Percentiles rank a stretch among this genome's conserved stretches.
Conservation (phyloP, 2,888 invertebrate genomes). For the Taphrorychus bicolor region DNA sequence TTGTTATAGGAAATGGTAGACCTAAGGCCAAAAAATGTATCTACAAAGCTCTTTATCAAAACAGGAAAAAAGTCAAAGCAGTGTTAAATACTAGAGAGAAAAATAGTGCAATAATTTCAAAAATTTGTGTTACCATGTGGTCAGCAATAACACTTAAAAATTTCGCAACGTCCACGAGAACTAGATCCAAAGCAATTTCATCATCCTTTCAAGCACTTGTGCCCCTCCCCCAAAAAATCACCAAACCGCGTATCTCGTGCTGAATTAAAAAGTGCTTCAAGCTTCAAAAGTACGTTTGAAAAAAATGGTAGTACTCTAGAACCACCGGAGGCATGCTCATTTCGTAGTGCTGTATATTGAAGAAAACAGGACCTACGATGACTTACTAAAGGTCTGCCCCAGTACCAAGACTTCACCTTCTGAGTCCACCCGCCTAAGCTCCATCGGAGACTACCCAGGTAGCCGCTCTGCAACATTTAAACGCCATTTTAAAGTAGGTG, state of each 20-base stretch:
- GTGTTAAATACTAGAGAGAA: neutral
- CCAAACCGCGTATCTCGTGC: neutral
- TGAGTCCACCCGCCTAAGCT: conserved; percentile 96
- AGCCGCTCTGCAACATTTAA: conserved; percentile 77
- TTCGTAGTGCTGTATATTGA: conserved; percentile 42
- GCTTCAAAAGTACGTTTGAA: neutral
- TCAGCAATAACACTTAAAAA: conserved; percentile 23
- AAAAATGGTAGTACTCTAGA: conserved; percentile 11
- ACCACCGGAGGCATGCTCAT: conserved; percentile 41
- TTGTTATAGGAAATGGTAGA: too few relatives aligned
- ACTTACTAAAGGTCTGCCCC: conserved; percentile 97
- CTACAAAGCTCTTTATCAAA: neutral
- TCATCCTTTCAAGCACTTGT: neutral
- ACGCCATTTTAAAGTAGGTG: conserved; percentile 3
- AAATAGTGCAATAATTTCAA: neutral
- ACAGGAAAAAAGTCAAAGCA: neutral
- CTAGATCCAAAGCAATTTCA: neutral
- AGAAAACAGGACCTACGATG: conserved; percentile 49
- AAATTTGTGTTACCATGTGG: conserved; percentile 16
- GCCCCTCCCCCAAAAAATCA: neutral
- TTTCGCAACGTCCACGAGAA: conserved; percentile 9
- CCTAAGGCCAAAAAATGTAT: too few relatives aligned
- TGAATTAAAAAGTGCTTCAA: neutral
- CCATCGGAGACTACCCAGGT: conserved; percentile 92
- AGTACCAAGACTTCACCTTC: conserved; percentile 97